phyloP scores from a whole-genome alignment of 2,797 vertebrate genomes.

The Nyctibius grandis region DNA sequence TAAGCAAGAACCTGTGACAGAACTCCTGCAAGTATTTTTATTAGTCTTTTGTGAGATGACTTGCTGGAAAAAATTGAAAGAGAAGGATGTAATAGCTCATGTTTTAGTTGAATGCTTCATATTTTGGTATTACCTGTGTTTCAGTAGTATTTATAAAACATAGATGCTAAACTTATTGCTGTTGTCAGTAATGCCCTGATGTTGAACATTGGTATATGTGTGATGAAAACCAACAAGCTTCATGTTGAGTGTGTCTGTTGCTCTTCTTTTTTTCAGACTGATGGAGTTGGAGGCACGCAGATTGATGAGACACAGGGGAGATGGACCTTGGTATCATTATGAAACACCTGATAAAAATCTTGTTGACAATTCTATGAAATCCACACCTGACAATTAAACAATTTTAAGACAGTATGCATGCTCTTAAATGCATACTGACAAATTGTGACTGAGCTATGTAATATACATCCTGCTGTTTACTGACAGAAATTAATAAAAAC shows the following conservation, averaged over 20 bases:
- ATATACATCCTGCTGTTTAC: constrained; percentile 16
- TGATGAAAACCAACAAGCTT: not conserved
- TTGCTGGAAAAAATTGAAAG: not conserved
- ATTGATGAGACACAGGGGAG: constrained; percentile 86
- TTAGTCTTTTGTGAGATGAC: not conserved
- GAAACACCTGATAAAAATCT: constrained; percentile 79
- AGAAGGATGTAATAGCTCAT: not conserved
- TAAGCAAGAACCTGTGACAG: not conserved
- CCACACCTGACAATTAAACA: constrained; percentile 85
- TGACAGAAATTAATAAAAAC: not conserved
- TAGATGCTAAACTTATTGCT: not conserved
- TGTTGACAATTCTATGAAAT: constrained; percentile 79
- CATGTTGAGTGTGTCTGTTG: not conserved
- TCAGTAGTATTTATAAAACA: not conserved
- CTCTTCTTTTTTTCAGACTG: constrained; percentile 67
- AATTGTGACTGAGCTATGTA: constrained; percentile 19
- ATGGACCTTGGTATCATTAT: constrained; percentile 88
- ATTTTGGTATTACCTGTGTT: not conserved
- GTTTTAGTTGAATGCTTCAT: not conserved
- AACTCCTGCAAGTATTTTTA: not conserved
- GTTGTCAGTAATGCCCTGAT: not conserved
- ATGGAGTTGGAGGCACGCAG: constrained; percentile 77
- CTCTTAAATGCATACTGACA: not conserved
- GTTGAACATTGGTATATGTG: not conserved
- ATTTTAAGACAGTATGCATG: not conserved